A percentile compares a stretch with the other conserved stretches of the same genome.
Conservation (phyloP, 1,140 invertebrate species). For the Pseudoatta argentina region DNA sequence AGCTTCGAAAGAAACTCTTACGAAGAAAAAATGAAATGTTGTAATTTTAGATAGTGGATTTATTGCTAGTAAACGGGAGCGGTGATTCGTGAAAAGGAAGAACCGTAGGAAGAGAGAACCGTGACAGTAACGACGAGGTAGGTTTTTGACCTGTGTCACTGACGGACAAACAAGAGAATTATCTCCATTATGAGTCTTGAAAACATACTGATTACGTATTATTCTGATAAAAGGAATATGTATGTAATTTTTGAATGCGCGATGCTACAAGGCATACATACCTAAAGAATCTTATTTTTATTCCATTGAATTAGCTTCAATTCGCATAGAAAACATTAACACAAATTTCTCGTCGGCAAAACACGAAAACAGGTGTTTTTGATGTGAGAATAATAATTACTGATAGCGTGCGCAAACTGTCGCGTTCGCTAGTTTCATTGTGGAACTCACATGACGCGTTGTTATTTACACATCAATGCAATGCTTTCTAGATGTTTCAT, state of each 20-base stretch:
- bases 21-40: background rate
- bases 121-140: conserved; percentile 67
- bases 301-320: background rate
- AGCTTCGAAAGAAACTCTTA: background rate
- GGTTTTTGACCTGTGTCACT: conserved; percentile 67
- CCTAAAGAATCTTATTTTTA: background rate
- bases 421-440: background rate
- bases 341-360: background rate
- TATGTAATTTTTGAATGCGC: background rate
- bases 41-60: conserved; percentile 8
- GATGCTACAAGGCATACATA: background rate
- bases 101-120: conserved; percentile 38
- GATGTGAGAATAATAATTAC: conserved; percentile 27
- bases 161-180: conserved; percentile 14
- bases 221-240: background rate
- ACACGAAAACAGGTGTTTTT: conserved; percentile 12
- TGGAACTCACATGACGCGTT: background rate
- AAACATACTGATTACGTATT: no score
- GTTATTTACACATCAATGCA: conserved; percentile 23
- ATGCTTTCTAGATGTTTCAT: conserved; percentile 40
- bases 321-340: background rate
- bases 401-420: background rate
- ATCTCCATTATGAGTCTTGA: background rate
- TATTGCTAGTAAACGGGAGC: conserved; percentile 21
- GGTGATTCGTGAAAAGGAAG: conserved; percentile 36